A percentile compares a stretch with the other conserved stretches of the same genome.
Conservation (phyloP, 1,140 invertebrate genomes). For the Gonioctena quinquepunctata region DNA sequence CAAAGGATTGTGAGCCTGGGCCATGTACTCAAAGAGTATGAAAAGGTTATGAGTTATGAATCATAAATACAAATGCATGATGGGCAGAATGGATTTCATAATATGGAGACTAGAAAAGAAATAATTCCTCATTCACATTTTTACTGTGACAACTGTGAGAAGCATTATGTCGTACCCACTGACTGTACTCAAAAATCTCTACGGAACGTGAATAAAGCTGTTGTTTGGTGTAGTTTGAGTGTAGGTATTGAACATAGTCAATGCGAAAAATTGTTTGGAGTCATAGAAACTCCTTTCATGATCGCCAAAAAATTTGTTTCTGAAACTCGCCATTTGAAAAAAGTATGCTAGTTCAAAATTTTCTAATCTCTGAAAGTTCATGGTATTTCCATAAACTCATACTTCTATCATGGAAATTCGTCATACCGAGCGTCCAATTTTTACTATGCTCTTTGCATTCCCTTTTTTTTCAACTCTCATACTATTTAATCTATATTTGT, state of each 20-base stretch:
- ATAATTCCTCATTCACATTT: conserved; percentile 2
- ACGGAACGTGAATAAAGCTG: conserved; percentile 3
- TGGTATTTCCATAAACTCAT: neutral
- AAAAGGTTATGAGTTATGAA: conserved; percentile 3
- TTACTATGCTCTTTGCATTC: neutral
- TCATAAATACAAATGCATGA: conserved; percentile 3
- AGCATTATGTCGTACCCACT: neutral
- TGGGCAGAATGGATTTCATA: neutral
- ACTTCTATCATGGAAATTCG: neutral
- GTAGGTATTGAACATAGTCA: neutral
- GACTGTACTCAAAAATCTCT: neutral
- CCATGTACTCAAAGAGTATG: conserved; percentile 5
- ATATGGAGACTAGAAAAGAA: neutral
- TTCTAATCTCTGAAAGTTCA: neutral
- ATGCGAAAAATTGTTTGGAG: conserved; percentile 4
- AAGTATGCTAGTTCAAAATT: neutral
- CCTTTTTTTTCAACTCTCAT: neutral
- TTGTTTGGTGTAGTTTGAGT: conserved; percentile 3
- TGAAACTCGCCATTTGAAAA: neutral
- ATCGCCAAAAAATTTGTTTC: neutral
- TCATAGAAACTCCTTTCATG: neutral
- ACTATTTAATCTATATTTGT: neutral
- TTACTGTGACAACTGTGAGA: neutral
- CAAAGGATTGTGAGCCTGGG: neutral
- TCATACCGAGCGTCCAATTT: neutral